Evolutionary conservation across 2,797 vertebrate species (phyloP), one percentile per base, ranked within the genome.

Genomic region (Tadarida brasiliensis): DNA sequence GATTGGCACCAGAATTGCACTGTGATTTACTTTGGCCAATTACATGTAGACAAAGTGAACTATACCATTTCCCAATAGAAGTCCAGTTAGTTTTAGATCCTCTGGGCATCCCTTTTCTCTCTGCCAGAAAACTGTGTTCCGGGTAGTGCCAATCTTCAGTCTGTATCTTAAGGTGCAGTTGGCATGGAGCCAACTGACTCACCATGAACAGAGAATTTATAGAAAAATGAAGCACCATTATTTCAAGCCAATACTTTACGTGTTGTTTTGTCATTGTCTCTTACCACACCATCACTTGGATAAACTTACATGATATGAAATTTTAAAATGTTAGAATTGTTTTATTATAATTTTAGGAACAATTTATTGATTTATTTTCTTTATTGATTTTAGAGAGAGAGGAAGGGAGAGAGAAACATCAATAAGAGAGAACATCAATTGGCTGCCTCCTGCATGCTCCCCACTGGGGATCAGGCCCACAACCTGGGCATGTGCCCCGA

Each of bases 1-100:
- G 20, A 17, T 49, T 33, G 51, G 33, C 26, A 30, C 1, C 5
- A 44, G 24, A 35, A 19, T 67, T 76, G 16, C 5, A n/a, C 0
- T 35, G n/a, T 65, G n/a, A 87, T 59, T 67, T 92, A 1, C 30
- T 81, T 28, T 49, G 19, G 30, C 2, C 47, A 70, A 39, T 63
- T 33, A 80, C 61, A 17, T 33, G 7, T 7, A 39, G 26, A 5
- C 57, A 44, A 57, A 59, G 0, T 82, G 35, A 44, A 0, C 15
- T 8, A 14, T 35, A 11, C 33, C 16, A 65, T 30, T 63, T 65
- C 17, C 26, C 67, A 90, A 19, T 0, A 63, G 20, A 92, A 74
- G 17, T 68, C 78, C 67, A 47, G 4, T 67, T 10, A 61, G 39
- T 1, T 33, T 94, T 76, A 67, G 49, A 83, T 77, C 4, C 5